phyloP scores from a whole-genome alignment of 2,888 invertebrate species.

The Caprella mutica region DNA sequence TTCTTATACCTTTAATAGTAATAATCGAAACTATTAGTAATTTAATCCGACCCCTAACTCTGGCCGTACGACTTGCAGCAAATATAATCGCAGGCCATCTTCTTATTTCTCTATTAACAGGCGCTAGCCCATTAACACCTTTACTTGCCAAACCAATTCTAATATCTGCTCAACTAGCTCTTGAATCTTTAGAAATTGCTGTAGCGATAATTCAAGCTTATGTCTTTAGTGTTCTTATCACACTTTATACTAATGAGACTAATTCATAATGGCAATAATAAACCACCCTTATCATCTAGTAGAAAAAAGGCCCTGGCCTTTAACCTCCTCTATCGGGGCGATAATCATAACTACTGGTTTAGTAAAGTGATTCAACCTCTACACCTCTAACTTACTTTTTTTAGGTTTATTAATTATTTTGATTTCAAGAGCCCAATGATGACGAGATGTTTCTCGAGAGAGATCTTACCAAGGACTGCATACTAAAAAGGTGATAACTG shows the following conservation, averaged over 20 bases:
- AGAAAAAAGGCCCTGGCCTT: slow-evolving; percentile 37
- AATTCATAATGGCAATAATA: slow-evolving; percentile 1
- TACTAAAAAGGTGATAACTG: slow-evolving; percentile 48
- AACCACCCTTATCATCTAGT: slow-evolving; percentile 30
- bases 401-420: slow-evolving; percentile 45
- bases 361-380: slow-evolving; percentile 20
- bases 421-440: slow-evolving; percentile 54
- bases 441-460: slow-evolving; percentile 58
- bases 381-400: slow-evolving; percentile 34
- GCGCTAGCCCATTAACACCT: slow-evolving; percentile 12
- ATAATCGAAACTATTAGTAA: slow-evolving; percentile 63
- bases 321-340: slow-evolving; percentile 35
- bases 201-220: slow-evolving; percentile 36
- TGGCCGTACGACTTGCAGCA: slow-evolving; percentile 59
- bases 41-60: slow-evolving; percentile 56
- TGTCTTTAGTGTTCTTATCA: slow-evolving; percentile 33
- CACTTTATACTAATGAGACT: slow-evolving; percentile 31
- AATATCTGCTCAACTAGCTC: slow-evolving; percentile 16
- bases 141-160: slow-evolving; percentile 1
- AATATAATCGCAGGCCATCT: slow-evolving; percentile 66
- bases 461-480: slow-evolving; percentile 55
- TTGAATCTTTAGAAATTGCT: slow-evolving; percentile 32
- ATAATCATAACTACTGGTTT: slow-evolving; percentile 35
- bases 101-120: slow-evolving; percentile 51
- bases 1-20: slow-evolving; percentile 60